A percentile compares a stretch with the other conserved stretches of the same genome.
phyloP scores from a whole-genome alignment of 2,888 invertebrate species.

The Callimorpha dominula region DNA sequence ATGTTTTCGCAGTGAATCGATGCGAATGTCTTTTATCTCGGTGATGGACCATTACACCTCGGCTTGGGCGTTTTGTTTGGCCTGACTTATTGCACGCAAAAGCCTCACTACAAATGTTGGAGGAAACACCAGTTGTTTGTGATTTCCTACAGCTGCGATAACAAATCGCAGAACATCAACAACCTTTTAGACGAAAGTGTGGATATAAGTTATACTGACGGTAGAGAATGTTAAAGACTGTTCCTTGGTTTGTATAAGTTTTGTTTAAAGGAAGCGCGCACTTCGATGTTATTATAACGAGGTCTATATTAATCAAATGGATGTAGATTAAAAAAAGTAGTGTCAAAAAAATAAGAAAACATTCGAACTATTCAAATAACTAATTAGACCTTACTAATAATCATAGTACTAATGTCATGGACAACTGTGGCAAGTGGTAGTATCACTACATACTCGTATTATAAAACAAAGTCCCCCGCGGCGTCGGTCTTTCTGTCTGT shows the following conservation, averaged over 20 bases:
- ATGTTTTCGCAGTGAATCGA: slow-evolving; percentile 31
- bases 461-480: too few species aligned
- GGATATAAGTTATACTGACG: slow-evolving; percentile 5
- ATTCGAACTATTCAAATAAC: not conserved
- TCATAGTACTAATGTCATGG: too few species aligned
- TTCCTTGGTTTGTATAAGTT: not conserved
- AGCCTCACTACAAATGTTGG: slow-evolving; percentile 4
- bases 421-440: not conserved
- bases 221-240: slow-evolving; percentile 2
- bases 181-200: slow-evolving; percentile 23
- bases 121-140: slow-evolving; percentile 33
- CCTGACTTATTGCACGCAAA: slow-evolving; percentile 39
- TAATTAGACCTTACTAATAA: too few species aligned
- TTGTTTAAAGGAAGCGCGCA: not conserved
- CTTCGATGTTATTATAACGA: not conserved
- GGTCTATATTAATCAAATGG: not conserved
- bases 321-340: not conserved
- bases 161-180: slow-evolving; percentile 23
- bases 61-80: slow-evolving; percentile 35
- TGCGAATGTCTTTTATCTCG: slow-evolving; percentile 35
- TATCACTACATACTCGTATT: too few species aligned
- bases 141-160: slow-evolving; percentile 18
- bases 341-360: not conserved
- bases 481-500: too few species aligned
- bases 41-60: slow-evolving; percentile 43